Percentiles rank a stretch among this genome's conserved stretches.
These are phyloP conservation scores for Opisthocomus hoazin DNA, from an alignment of 2,113 vertebrate species.

Conservation along the genomic window DNA sequence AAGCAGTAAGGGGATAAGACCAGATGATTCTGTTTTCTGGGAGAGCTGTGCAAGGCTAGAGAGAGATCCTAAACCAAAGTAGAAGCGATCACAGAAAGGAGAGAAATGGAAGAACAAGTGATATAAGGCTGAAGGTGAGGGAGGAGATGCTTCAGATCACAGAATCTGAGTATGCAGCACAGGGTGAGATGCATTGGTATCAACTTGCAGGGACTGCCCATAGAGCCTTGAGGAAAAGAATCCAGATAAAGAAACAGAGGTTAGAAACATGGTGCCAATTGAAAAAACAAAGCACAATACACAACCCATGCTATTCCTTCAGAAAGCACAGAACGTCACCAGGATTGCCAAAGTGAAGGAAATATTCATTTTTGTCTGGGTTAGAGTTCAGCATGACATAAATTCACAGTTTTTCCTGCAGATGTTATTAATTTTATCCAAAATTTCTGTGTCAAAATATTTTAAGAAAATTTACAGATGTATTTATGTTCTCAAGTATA, in stretches of 20 bases:
- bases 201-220: background rate
- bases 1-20: background rate
- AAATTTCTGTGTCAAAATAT: background rate
- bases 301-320: background rate
- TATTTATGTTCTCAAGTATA: background rate
- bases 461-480: background rate
- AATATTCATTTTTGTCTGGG: background rate
- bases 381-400: background rate
- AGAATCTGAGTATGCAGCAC: background rate
- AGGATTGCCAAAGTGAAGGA: background rate
- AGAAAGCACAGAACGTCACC: background rate
- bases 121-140: background rate
- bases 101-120: background rate
- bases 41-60: background rate
- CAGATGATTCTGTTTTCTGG: background rate
- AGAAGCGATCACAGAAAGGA: background rate
- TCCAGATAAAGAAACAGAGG: background rate
- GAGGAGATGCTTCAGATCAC: background rate
- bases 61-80: background rate
- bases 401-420: background rate
- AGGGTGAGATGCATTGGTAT: background rate
- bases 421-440: background rate
- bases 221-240: background rate
- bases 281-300: background rate
- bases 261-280: background rate